A percentile compares a stretch with the other conserved stretches of the same genome.
phyloP scores from a whole-genome alignment of 2,113 vertebrate genomes.

The Pseudopipra pipra region DNA sequence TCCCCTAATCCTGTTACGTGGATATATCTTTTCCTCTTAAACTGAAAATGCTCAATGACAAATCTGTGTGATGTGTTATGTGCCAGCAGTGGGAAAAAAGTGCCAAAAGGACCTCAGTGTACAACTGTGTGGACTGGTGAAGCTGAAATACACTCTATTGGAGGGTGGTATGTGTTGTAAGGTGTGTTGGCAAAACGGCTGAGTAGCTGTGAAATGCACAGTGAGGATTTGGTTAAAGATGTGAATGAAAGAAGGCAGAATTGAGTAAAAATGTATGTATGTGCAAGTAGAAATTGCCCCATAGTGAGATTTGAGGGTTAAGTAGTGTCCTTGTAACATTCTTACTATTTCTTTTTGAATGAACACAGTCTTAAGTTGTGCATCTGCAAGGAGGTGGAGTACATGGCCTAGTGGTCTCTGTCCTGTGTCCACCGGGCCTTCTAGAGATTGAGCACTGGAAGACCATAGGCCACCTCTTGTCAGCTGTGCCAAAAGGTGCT shows the following conservation, averaged over 20 bases:
- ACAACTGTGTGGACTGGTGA: not conserved
- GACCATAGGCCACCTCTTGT: not conserved
- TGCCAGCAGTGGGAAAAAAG: not conserved
- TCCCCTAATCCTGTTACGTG: not conserved
- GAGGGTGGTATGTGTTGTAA: not conserved
- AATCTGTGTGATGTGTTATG: not conserved
- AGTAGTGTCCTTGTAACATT: not conserved
- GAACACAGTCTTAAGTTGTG: not conserved
- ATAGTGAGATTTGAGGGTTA: not conserved
- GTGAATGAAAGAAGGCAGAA: not conserved
- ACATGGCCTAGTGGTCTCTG: not conserved
- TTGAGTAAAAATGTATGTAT: not conserved
- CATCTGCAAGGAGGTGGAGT: not conserved
- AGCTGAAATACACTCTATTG: not conserved
- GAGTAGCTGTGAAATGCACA: not conserved
- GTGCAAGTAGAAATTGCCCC: not conserved
- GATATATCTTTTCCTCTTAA: not conserved
- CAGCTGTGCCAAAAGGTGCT: not conserved
- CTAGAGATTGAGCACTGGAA: not conserved
- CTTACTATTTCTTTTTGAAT: not conserved
- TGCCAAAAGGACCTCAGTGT: not conserved
- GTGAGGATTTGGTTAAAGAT: not conserved
- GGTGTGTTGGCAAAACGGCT: not conserved
- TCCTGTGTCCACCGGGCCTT: not conserved
- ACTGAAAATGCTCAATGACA: not conserved